These are phyloP conservation scores for Baryphthengus martii DNA, from an alignment of 2,113 vertebrate genomes.

Conservation along the genomic window DNA sequence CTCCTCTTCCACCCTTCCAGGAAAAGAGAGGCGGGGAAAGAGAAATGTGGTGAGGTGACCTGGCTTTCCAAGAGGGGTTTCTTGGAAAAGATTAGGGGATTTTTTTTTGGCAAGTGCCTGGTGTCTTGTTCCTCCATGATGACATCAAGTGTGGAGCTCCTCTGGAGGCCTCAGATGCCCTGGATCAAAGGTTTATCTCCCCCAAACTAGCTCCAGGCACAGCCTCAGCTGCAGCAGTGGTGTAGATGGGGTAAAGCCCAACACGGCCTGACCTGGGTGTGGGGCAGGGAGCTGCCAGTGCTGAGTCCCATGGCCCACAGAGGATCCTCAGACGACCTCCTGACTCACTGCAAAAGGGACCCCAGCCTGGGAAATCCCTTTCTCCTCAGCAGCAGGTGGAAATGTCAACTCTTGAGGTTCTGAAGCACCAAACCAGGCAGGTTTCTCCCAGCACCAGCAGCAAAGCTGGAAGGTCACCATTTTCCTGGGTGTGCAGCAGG, in stretches of 20 bases:
- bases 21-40: neutral
- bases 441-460: neutral
- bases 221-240: neutral
- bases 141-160: neutral
- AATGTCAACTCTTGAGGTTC: neutral
- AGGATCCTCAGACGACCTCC: neutral
- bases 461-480: rapidly evolving
- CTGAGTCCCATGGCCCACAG: neutral
- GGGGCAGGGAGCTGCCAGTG: neutral
- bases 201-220: neutral
- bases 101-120: neutral
- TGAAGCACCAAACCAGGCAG: rapidly evolving
- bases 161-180: neutral
- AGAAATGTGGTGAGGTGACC: neutral
- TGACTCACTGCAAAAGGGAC: neutral
- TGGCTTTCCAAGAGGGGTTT: neutral
- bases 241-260: neutral
- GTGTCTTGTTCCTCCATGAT: too few species aligned
- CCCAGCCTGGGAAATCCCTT: neutral
- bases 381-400: neutral
- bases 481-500: neutral
- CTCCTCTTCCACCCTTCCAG: neutral
- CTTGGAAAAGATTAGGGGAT: neutral
- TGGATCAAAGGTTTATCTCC: neutral
- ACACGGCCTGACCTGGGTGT: rapidly evolving